Conservation (phyloP, 1,140 invertebrate genomes). For the Ceratosolen fusciceps region DNA sequence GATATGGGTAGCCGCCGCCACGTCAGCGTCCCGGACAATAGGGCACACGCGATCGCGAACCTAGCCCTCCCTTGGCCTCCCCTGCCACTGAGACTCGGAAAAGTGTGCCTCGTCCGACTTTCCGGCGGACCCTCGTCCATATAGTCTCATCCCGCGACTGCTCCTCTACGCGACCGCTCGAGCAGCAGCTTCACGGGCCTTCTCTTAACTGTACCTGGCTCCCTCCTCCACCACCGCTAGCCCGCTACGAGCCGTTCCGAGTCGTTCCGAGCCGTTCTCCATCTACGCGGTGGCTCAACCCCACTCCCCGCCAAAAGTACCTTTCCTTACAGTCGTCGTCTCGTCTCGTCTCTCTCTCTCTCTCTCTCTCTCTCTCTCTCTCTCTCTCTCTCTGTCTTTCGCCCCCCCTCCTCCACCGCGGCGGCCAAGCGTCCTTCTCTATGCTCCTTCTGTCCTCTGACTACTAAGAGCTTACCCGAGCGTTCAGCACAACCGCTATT, state of each 20-base stretch:
- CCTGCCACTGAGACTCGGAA: neutral
- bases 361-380: slow-evolving; percentile 19
- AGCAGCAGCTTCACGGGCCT: slow-evolving; percentile 47
- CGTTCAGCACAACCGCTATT: slow-evolving; percentile 23
- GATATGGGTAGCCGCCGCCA: neutral
- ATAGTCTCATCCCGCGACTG: neutral
- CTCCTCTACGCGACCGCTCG: neutral
- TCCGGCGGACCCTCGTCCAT: slow-evolving; percentile 8
- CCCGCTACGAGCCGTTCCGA: too few relatives aligned
- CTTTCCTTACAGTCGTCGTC: too few relatives aligned
- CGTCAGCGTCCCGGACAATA: neutral
- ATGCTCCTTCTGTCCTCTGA: neutral
- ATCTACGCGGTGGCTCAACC: neutral
- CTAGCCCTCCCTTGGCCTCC: neutral
- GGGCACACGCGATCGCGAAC: neutral
- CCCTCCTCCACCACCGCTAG: slow-evolving; percentile 50
- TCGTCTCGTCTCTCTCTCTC: neutral
- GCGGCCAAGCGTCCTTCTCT: neutral
- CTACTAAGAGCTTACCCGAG: neutral
- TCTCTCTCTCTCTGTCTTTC: neutral
- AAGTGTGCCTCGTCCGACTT: slow-evolving; percentile 53
- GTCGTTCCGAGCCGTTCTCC: slow-evolving; percentile 11
- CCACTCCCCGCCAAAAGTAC: neutral
- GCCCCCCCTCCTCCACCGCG: neutral
- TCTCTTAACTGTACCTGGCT: slow-evolving; percentile 59